A percentile compares a stretch with the other conserved stretches of the same genome.
These are phyloP conservation scores for Sebastes umbrosus DNA, from an alignment of 2,797 vertebrate genomes.

Conservation along the genomic window DNA sequence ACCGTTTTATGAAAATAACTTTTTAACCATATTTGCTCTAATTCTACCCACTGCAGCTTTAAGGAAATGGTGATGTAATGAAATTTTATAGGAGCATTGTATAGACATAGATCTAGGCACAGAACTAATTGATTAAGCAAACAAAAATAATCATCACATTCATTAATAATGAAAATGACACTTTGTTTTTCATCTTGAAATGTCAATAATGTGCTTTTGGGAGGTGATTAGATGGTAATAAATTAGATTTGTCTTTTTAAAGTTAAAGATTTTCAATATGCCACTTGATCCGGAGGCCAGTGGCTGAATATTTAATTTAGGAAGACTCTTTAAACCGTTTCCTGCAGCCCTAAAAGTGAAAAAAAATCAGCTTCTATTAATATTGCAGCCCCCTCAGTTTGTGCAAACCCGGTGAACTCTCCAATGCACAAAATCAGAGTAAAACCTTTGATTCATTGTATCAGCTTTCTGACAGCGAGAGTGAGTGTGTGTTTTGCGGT, in stretches of 20 bases:
- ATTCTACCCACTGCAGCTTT: too few species aligned
- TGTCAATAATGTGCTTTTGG: not conserved
- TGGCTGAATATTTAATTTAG: not conserved
- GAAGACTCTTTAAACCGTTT: not conserved
- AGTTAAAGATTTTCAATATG: not conserved
- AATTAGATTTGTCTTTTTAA: not conserved
- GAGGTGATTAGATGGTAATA: not conserved
- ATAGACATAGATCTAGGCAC: not conserved
- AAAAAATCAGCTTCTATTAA: not conserved
- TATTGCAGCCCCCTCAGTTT: not conserved
- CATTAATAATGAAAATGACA: not conserved
- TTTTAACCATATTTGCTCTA: too few species aligned
- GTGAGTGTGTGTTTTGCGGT: slow-evolving; percentile 20
- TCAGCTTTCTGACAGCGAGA: slow-evolving; percentile 3
- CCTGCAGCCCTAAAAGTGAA: not conserved
- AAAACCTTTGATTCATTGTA: slow-evolving; percentile 22
- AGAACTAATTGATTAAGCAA: not conserved
- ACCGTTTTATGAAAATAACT: too few species aligned
- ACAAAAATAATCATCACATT: not conserved
- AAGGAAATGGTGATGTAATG: not conserved
- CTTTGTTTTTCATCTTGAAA: not conserved
- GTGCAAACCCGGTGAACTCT: not conserved
- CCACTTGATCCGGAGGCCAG: not conserved
- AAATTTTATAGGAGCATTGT: not conserved
- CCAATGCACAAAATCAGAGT: not conserved